Conservation (phyloP, 2,797 vertebrate species). For the Enteromius mattozi region DNA sequence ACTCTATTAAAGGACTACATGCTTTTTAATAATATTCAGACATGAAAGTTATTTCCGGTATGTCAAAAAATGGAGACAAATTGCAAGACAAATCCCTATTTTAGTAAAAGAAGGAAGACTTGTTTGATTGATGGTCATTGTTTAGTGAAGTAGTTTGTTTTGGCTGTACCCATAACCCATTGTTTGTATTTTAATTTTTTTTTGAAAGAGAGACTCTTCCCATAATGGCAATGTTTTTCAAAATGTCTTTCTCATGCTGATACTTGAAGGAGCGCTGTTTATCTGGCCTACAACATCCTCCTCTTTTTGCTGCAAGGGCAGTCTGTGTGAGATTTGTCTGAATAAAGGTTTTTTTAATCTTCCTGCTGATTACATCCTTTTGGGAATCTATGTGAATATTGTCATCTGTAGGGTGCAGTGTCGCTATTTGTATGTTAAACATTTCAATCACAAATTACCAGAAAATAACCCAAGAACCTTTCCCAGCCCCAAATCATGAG, state of each 20-base stretch:
- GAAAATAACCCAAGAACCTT: constrained; percentile 7
- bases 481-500: neutral
- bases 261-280: constrained; percentile 62
- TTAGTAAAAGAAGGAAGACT: constrained; percentile 49
- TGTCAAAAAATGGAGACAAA: constrained; percentile 51
- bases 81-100: constrained; percentile 59
- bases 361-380: constrained; percentile 28
- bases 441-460: neutral
- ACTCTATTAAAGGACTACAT: constrained; percentile 39
- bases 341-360: constrained; percentile 64
- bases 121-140: constrained; percentile 61
- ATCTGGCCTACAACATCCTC: constrained; percentile 51
- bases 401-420: neutral
- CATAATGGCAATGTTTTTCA: constrained; percentile 7
- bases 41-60: constrained; percentile 27
- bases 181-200: constrained; percentile 34
- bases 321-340: constrained; percentile 62
- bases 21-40: constrained; percentile 39
- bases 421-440: constrained; percentile 17
- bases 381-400: constrained; percentile 15
- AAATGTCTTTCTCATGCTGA: constrained; percentile 43
- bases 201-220: constrained; percentile 13
- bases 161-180: constrained; percentile 41
- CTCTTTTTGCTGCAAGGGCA: constrained; percentile 51
- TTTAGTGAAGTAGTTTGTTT: constrained; percentile 58